Conservation (phyloP, 2,113 vertebrate species). For the Ictalurus furcatus region DNA sequence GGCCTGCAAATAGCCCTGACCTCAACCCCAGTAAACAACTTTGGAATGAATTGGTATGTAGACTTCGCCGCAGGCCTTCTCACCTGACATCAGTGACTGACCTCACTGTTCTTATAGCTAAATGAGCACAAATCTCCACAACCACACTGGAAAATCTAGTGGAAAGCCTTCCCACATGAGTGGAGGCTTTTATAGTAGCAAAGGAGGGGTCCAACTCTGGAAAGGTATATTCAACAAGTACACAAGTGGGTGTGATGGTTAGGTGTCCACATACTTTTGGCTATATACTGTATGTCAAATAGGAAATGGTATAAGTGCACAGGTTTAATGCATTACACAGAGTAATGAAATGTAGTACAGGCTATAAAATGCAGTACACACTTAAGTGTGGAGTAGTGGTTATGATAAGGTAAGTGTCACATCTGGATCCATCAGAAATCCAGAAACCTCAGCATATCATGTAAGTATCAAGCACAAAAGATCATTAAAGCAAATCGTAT, state of each 20-base stretch:
- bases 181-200: background rate
- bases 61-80: background rate
- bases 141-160: background rate
- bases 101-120: background rate
- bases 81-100: background rate
- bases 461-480: background rate
- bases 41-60: background rate
- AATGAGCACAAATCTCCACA: background rate
- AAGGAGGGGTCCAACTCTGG: background rate
- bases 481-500: background rate
- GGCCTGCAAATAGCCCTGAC: background rate
- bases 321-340: background rate
- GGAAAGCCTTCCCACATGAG: background rate
- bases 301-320: background rate
- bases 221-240: background rate
- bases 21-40: background rate
- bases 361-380: background rate
- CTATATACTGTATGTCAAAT: background rate
- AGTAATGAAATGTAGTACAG: background rate
- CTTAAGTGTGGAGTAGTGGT: background rate
- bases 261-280: background rate
- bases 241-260: background rate
- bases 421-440: background rate
- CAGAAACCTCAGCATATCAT: background rate
- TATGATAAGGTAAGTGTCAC: background rate